A percentile compares a stretch with the other conserved stretches of the same genome.
phyloP scores from a whole-genome alignment of 2,888 invertebrate genomes.

The Meganola albula region DNA sequence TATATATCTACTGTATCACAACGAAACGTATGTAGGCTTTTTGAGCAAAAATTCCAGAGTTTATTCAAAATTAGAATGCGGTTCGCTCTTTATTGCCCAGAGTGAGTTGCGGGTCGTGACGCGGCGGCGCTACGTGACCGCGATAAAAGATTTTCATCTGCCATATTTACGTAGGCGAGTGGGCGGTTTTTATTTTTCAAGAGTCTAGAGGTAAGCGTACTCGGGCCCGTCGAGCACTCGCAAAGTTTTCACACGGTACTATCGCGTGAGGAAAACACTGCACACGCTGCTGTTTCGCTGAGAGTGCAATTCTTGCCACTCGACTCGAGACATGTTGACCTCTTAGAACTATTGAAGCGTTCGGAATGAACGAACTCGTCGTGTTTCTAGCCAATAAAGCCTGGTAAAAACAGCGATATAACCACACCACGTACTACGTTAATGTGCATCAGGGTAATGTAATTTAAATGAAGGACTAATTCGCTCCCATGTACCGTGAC shows the following conservation, averaged over 20 bases:
- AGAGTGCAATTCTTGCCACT: conserved; percentile 18
- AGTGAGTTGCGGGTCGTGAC: conserved; percentile 76
- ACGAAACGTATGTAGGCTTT: conserved; percentile 43
- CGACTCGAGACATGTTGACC: conserved; percentile 43
- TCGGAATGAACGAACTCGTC: conserved; percentile 33
- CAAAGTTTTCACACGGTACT: conserved; percentile 68
- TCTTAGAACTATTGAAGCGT: conserved; percentile 49
- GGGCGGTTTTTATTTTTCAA: conserved; percentile 75
- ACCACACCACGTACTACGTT: conserved; percentile 57
- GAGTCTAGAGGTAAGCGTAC: conserved; percentile 59
- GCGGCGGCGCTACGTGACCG: conserved; percentile 73
- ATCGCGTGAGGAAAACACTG: conserved; percentile 48
- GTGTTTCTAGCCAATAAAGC: conserved; percentile 45
- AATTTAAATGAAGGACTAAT: conserved; percentile 76
- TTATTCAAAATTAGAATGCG: conserved; percentile 73
- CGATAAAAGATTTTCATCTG: conserved; percentile 78
- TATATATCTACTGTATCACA: conserved; percentile 45
- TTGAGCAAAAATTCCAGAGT: conserved; percentile 65
- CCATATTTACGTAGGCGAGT: conserved; percentile 75
- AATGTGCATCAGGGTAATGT: conserved; percentile 61
- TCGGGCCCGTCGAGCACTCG: conserved; percentile 44
- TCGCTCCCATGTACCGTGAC: conserved; percentile 71
- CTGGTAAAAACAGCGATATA: conserved; percentile 46
- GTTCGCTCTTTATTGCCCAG: conserved; percentile 66
- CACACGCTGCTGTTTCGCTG: conserved; percentile 23